Percentiles rank a stretch among this genome's conserved stretches.
Evolutionary conservation across 2,797 vertebrate species (phyloP).

Genomic region (Acanthurus lineatus): DNA sequence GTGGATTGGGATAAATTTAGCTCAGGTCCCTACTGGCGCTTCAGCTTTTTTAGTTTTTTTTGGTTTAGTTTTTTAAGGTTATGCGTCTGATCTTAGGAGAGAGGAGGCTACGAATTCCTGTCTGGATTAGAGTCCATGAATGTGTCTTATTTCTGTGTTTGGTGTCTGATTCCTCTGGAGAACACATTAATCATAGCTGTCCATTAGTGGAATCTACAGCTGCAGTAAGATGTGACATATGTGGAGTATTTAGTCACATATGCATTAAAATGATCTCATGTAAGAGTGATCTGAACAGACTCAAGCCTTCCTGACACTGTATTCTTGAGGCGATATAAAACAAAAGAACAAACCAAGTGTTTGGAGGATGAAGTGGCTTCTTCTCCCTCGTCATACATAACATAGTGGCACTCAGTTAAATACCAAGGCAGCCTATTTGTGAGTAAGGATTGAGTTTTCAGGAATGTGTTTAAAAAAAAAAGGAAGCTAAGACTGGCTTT

Average conservation of each 20-base stretch:
- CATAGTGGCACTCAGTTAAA: constrained; percentile 51
- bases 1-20: constrained; percentile 64
- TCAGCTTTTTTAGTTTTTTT: neutral
- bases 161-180: constrained; percentile 14
- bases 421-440: constrained; percentile 40
- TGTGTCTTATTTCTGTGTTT: constrained; percentile 33
- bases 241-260: neutral
- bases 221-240: constrained; percentile 1
- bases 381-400: constrained; percentile 24
- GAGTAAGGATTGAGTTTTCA: constrained; percentile 49
- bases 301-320: neutral
- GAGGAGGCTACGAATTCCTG: constrained; percentile 41
- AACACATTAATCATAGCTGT: constrained; percentile 12
- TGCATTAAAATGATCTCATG: constrained; percentile 3
- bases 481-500: constrained; percentile 72
- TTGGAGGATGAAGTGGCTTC: constrained; percentile 44
- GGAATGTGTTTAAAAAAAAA: constrained; percentile 77
- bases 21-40: constrained; percentile 27
- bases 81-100: constrained; percentile 29
- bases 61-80: neutral
- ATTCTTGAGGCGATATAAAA: constrained; percentile 20
- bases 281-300: neutral
- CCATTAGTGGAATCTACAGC: neutral
- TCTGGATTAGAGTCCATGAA: constrained; percentile 49
- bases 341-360: constrained; percentile 34